phyloP scores from a whole-genome alignment of 2,797 vertebrate species.

The Champsocephalus gunnari region DNA sequence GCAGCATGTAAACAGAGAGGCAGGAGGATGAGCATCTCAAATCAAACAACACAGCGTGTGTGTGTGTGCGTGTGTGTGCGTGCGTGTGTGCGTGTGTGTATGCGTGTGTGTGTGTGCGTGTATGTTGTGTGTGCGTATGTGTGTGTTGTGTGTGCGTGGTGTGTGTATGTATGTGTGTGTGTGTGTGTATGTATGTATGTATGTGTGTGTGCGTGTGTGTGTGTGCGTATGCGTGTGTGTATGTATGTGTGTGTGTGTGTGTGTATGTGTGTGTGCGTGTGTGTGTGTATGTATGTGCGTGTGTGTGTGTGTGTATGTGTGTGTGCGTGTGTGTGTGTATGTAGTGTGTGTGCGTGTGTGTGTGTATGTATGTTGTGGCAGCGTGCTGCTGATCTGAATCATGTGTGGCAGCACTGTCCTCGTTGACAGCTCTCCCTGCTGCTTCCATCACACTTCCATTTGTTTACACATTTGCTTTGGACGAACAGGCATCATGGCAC shows the following conservation, averaged over 20 bases:
- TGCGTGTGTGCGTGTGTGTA: too few species aligned
- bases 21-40: conserved; percentile 57
- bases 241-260: too few species aligned
- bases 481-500: conserved; percentile 60
- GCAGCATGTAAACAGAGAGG: conserved; percentile 74
- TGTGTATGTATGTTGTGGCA: conserved; percentile 51
- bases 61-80: too few species aligned
- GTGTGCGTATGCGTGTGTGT: too few species aligned
- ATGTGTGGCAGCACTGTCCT: conserved; percentile 47
- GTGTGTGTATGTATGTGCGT: too few species aligned
- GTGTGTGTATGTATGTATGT: too few species aligned
- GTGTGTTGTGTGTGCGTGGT: conserved; percentile 2
- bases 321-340: too few species aligned
- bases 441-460: conserved; percentile 72
- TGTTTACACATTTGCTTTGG: conserved; percentile 71
- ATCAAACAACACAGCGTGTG: conserved; percentile 50
- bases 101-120: not conserved
- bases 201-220: too few species aligned
- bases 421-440: conserved; percentile 53
- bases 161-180: not conserved
- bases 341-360: too few species aligned
- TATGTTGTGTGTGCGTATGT: not conserved
- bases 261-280: not conserved
- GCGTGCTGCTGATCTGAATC: conserved; percentile 47
- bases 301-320: too few species aligned